A percentile compares a stretch with the other conserved stretches of the same genome.
Conservation (phyloP, 2,113 vertebrate genomes). For the Mormyrus iriodes region DNA sequence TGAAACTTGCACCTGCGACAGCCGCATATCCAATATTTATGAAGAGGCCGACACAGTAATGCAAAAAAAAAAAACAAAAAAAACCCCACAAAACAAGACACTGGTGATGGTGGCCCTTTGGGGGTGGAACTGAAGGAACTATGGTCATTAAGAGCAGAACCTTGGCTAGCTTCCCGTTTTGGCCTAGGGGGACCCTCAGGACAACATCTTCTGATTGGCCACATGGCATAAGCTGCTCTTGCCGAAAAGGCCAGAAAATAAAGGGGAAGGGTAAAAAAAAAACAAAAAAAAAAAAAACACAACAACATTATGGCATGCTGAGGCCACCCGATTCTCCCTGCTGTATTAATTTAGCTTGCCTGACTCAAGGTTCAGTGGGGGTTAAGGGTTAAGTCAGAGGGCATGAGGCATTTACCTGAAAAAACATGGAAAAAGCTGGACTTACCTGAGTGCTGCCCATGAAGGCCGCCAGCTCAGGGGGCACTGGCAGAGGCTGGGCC, state of each 20-base stretch:
- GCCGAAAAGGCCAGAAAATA: not conserved
- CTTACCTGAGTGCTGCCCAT: constrained; percentile 71
- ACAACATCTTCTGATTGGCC: not conserved
- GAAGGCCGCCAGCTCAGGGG: constrained; percentile 93
- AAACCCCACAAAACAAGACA: not conserved
- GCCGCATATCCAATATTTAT: not conserved
- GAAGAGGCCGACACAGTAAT: not conserved
- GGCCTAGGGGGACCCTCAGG: not conserved
- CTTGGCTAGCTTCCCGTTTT: not conserved
- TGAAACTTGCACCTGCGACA: not conserved
- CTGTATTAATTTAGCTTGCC: not conserved
- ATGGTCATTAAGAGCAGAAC: not conserved
- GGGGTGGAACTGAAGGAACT: not conserved
- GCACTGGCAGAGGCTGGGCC: constrained; percentile 92
- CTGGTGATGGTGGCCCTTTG: not conserved
- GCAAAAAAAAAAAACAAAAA: not conserved
- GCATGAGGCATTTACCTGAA: not conserved
- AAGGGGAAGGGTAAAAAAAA: not conserved
- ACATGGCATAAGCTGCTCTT: not conserved
- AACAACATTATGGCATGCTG: no score
- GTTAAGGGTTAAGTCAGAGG: not conserved
- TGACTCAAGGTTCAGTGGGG: not conserved
- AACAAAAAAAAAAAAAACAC: not conserved
- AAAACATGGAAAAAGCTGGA: not conserved
- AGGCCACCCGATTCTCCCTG: not conserved